Conservation (phyloP, 2,797 vertebrate genomes). For the Acanthornis magna region DNA sequence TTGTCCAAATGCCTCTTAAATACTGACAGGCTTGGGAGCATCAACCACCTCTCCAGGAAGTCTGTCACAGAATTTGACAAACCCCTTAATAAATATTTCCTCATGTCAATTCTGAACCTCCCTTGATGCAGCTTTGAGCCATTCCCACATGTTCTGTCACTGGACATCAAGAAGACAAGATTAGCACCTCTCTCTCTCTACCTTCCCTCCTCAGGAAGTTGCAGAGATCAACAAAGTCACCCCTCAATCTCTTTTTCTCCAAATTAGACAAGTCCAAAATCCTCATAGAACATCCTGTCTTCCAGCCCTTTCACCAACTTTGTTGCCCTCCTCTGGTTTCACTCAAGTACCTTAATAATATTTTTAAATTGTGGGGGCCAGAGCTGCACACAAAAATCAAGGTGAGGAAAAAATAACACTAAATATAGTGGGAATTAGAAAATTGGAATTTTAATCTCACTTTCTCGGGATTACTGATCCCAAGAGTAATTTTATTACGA, state of each 20-base stretch:
- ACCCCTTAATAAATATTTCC: neutral
- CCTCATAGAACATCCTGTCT: neutral
- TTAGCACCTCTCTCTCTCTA: neutral
- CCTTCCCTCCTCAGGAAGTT: neutral
- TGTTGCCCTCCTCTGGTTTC: neutral
- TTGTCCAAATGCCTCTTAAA: neutral
- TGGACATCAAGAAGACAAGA: neutral
- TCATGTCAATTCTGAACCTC: neutral
- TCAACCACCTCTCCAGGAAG: neutral
- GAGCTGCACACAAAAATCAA: neutral
- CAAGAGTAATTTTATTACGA: neutral
- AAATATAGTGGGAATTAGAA: neutral
- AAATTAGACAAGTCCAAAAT: neutral
- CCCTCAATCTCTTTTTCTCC: neutral
- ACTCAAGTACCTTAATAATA: neutral
- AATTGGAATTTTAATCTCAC: neutral
- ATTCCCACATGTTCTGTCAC: fast-evolving
- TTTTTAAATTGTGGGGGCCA: neutral
- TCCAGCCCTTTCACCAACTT: neutral
- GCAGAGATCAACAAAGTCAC: neutral
- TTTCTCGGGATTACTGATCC: neutral
- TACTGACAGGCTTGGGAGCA: neutral
- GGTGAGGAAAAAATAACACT: neutral
- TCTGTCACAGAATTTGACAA: neutral
- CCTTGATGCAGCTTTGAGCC: neutral